Percentiles rank a stretch among this genome's conserved stretches.
These are phyloP conservation scores for Anolis apletophallus DNA, from an alignment of 2,797 vertebrate genomes.

Conservation along the genomic window DNA sequence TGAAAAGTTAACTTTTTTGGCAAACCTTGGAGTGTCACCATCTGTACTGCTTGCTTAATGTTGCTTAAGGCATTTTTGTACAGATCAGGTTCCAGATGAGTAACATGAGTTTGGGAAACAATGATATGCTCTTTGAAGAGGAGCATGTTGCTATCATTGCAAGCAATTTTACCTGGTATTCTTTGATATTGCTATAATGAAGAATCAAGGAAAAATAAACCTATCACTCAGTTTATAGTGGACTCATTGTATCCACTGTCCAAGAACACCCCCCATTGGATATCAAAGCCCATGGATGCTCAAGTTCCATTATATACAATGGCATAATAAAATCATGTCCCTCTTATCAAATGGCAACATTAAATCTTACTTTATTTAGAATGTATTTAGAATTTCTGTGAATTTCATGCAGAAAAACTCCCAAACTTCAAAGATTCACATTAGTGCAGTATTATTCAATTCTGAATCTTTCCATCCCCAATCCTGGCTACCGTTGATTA, in stretches of 20 bases:
- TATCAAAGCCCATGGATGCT: no score
- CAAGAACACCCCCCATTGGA: no score
- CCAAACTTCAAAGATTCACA: no score
- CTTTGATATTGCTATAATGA: not conserved
- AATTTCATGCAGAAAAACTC: no score
- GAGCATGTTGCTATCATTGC: not conserved
- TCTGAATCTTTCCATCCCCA: no score
- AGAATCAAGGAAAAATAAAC: not conserved
- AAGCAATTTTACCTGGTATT: not conserved
- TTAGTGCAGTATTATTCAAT: no score
- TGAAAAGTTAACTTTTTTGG: not conserved
- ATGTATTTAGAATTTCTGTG: no score
- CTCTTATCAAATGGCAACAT: no score
- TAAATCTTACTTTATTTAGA: no score
- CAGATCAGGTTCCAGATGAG: conserved; percentile 23
- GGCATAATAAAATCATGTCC: no score
- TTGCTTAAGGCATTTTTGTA: not conserved
- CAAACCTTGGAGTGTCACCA: not conserved
- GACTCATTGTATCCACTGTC: no score
- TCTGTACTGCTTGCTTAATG: not conserved
- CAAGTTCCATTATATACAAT: no score
- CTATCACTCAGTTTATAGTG: not conserved
- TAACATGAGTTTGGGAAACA: not conserved
- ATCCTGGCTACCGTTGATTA: not conserved
- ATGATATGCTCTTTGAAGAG: not conserved